Conservation (phyloP, 64 coral and sea anemone genomes). For the Orbicella faveolata region DNA sequence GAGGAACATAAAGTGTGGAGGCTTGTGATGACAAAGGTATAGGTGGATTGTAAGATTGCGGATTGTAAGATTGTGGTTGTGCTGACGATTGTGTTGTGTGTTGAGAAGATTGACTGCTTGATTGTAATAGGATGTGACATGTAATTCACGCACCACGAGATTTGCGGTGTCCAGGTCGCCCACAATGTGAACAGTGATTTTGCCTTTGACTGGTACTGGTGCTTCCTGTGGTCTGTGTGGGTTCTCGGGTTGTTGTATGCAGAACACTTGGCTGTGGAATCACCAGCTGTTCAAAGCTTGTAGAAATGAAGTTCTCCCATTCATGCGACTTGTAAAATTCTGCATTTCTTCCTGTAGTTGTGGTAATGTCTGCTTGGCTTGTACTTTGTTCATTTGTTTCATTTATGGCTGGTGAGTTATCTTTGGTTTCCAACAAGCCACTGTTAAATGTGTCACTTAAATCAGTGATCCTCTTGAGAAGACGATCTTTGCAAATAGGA, state of each 20-base stretch:
- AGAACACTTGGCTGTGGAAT: neutral
- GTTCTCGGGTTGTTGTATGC: neutral
- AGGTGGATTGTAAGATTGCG: too few species aligned
- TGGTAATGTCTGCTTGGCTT: neutral
- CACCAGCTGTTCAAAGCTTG: neutral
- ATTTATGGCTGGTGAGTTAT: too few species aligned
- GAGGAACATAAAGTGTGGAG: neutral
- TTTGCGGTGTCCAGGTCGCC: neutral
- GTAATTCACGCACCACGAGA: neutral
- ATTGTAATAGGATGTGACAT: neutral
- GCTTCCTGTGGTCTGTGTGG: neutral
- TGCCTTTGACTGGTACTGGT: neutral
- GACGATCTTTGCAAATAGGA: slow-evolving; percentile 10
- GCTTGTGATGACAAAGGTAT: neutral
- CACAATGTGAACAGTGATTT: slow-evolving; percentile 3
- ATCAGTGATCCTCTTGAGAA: neutral
- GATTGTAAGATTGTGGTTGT: neutral
- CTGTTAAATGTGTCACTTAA: neutral
- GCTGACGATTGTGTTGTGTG: neutral
- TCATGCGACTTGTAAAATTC: neutral
- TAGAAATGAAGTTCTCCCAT: neutral
- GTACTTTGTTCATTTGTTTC: neutral
- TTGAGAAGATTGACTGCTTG: neutral
- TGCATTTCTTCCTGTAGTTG: neutral
- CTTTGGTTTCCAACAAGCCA: neutral